A percentile compares a stretch with the other conserved stretches of the same genome.
Conservation (phyloP, 1,140 invertebrate species). For the Dolichoris vasculosae region DNA sequence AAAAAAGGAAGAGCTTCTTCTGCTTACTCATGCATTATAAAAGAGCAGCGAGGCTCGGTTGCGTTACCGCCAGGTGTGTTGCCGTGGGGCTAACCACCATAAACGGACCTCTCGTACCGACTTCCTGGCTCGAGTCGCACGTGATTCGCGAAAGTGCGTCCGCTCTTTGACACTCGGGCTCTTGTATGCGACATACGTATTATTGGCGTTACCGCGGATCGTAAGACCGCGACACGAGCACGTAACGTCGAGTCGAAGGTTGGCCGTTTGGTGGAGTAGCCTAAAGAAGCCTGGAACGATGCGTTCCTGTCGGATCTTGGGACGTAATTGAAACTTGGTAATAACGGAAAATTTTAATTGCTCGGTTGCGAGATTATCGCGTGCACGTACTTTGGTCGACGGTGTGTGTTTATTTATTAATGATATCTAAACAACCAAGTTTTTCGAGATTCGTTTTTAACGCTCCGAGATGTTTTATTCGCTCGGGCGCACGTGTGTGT, state of each 20-base stretch:
- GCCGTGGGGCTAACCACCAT: constrained; percentile 20
- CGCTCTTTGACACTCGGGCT: background rate
- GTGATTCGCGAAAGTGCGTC: constrained; percentile 46
- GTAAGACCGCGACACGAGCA: background rate
- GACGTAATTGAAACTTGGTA: background rate
- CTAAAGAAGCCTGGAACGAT: too few species aligned
- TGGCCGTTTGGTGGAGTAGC: too few species aligned
- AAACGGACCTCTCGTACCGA: constrained; percentile 41
- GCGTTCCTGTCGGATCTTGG: background rate
- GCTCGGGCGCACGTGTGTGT: too few species aligned
- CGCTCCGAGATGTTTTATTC: too few species aligned
- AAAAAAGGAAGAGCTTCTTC: constrained; percentile 1
- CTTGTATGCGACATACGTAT: background rate
- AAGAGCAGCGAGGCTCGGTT: background rate
- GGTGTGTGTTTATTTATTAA: too few species aligned
- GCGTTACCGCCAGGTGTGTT: constrained; percentile 11
- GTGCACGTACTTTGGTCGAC: too few species aligned
- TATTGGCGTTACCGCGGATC: background rate
- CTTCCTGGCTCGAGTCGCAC: constrained; percentile 43
- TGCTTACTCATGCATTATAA: background rate
- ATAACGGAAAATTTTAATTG: too few species aligned
- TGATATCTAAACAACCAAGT: too few species aligned
- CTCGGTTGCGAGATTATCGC: too few species aligned
- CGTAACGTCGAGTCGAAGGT: too few species aligned
- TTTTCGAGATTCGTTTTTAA: too few species aligned